phyloP scores from a whole-genome alignment of 1,140 invertebrate species.

The Platyscapa corneri region DNA sequence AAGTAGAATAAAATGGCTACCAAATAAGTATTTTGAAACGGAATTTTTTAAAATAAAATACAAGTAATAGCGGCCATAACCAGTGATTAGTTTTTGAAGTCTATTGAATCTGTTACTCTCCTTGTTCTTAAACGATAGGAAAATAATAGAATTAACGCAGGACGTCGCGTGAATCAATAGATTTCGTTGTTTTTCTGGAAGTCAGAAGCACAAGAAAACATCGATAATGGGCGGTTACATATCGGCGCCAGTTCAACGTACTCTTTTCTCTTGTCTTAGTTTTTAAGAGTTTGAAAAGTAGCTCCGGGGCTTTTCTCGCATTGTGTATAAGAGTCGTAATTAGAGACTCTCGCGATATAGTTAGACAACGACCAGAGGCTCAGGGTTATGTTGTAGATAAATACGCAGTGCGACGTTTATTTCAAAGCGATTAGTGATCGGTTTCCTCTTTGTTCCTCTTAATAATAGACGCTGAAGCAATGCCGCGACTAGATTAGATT shows the following conservation, averaged over 20 bases:
- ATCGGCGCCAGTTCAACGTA: conserved; percentile 41
- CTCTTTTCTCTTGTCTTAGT: conserved; percentile 27
- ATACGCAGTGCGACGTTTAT: conserved; percentile 28
- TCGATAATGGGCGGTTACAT: conserved; percentile 45
- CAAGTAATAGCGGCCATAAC: neutral
- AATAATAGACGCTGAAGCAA: conserved; percentile 12
- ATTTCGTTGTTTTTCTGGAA: conserved; percentile 36
- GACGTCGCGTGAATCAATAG: conserved; percentile 21
- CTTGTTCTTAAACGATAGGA: conserved; percentile 8
- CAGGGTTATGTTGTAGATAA: conserved; percentile 28
- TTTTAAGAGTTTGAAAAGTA: conserved; percentile 38
- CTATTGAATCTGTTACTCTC: conserved; percentile 6
- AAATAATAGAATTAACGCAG: conserved; percentile 32
- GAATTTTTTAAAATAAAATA: neutral
- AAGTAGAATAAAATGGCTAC: neutral
- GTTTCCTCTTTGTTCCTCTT: conserved; percentile 30
- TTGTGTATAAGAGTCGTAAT: conserved; percentile 19
- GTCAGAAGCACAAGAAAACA: conserved; percentile 36
- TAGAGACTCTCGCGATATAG: conserved; percentile 38
- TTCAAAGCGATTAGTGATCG: conserved; percentile 41
- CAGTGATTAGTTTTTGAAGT: conserved; percentile 6
- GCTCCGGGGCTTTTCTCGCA: conserved; percentile 30
- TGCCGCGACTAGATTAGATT: conserved; percentile 37
- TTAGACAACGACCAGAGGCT: conserved; percentile 22
- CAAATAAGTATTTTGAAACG: neutral